Evolutionary conservation across 2,797 vertebrate species (phyloP).

Genomic region (Neoniphon sammara): DNA sequence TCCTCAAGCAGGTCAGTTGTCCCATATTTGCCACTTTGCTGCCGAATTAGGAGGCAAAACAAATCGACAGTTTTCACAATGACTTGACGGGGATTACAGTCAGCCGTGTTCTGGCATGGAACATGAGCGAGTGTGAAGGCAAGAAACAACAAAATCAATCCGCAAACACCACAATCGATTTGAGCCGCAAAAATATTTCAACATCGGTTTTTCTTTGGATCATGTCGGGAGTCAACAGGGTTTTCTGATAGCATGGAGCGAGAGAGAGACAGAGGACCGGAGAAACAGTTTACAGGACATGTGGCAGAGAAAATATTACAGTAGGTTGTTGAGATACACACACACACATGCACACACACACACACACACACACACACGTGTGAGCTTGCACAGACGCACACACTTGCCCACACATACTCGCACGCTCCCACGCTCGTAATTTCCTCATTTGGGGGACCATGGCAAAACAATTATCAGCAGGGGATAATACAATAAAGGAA

Average conservation of each 20-base stretch:
- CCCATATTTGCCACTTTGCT: slow-evolving; percentile 53
- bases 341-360: background rate
- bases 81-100: slow-evolving; percentile 63
- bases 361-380: background rate
- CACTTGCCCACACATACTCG: slow-evolving; percentile 47
- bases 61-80: slow-evolving; percentile 54
- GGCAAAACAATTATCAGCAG: slow-evolving; percentile 74
- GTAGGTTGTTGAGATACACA: slow-evolving; percentile 30
- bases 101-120: slow-evolving; percentile 50
- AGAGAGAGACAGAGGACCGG: slow-evolving; percentile 9
- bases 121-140: slow-evolving; percentile 50
- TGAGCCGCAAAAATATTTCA: slow-evolving; percentile 47
- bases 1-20: slow-evolving; percentile 51
- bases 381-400: slow-evolving; percentile 1
- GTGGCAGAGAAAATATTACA: slow-evolving; percentile 63
- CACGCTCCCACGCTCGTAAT: slow-evolving; percentile 51
- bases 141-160: slow-evolving; percentile 72
- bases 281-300: slow-evolving; percentile 40
- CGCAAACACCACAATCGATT: slow-evolving; percentile 67
- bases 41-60: slow-evolving; percentile 55
- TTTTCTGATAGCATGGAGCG: slow-evolving; percentile 50
- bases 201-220: slow-evolving; percentile 51
- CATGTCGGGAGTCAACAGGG: slow-evolving; percentile 42
- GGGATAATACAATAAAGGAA: slow-evolving; percentile 76
- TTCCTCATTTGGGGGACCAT: slow-evolving; percentile 69